Conservation (phyloP, 2,888 invertebrate species). For the Venustoraphidia nigricollis region DNA sequence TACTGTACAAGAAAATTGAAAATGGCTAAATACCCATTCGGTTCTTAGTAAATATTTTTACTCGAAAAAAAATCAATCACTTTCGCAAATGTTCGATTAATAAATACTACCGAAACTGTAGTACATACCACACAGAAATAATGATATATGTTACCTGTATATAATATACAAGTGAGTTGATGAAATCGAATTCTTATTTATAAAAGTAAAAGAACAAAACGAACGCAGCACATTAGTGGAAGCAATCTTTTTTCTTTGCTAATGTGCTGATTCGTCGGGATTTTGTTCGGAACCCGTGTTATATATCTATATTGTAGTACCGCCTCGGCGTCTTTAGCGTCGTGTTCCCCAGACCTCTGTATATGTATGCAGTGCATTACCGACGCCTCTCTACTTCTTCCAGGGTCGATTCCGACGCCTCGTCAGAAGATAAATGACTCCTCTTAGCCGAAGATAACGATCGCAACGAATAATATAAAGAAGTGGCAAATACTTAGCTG, state of each 20-base stretch:
- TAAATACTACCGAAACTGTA: no score
- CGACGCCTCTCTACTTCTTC: slow-evolving; percentile 9
- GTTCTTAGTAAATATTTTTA: no score
- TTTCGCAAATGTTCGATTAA: no score
- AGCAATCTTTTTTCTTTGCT: slow-evolving; percentile 19
- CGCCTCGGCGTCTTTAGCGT: neutral
- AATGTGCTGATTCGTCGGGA: slow-evolving; percentile 23
- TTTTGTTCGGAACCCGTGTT: slow-evolving; percentile 15
- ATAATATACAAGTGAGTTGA: no score
- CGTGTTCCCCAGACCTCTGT: no score
- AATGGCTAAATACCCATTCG: no score
- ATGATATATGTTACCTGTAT: no score
- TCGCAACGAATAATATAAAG: slow-evolving; percentile 22
- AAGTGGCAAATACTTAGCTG: slow-evolving; percentile 22
- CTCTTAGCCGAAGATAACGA: slow-evolving; percentile 25
- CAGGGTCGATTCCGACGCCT: slow-evolving; percentile 19
- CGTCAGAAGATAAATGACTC: slow-evolving; percentile 26
- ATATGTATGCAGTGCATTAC: no score
- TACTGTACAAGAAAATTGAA: no score
- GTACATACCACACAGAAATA: no score
- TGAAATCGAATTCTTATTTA: no score
- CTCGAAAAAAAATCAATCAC: no score
- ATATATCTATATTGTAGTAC: neutral
- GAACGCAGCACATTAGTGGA: slow-evolving; percentile 15
- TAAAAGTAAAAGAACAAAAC: neutral